phyloP scores from a whole-genome alignment of 2,797 vertebrate species.

The Botia almorhae region DNA sequence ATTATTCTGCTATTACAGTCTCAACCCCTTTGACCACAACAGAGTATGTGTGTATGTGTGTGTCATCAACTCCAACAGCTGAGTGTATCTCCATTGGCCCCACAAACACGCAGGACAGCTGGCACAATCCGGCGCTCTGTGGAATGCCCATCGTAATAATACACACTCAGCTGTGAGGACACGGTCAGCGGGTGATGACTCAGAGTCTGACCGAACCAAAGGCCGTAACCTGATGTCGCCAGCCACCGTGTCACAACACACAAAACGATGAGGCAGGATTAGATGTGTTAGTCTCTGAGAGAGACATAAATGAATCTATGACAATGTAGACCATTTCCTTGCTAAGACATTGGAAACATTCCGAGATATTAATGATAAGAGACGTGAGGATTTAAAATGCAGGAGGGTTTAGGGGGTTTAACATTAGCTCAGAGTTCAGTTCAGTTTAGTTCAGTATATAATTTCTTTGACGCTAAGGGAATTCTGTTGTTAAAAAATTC shows the following conservation, averaged over 20 bases:
- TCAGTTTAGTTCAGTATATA: background rate
- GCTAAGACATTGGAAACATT: background rate
- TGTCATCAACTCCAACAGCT: conserved; percentile 73
- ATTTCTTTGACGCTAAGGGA: background rate
- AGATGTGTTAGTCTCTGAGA: background rate
- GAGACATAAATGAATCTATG: background rate
- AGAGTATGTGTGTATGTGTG: conserved; percentile 59
- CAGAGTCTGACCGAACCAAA: conserved; percentile 18
- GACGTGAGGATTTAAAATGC: background rate
- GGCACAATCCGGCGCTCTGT: conserved; percentile 72
- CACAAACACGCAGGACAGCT: conserved; percentile 65
- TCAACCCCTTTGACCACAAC: conserved; percentile 1
- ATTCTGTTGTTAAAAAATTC: no score
- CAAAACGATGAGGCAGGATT: background rate
- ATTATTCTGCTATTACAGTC: background rate
- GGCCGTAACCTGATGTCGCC: conserved; percentile 20
- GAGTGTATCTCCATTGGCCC: conserved; percentile 57
- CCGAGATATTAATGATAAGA: background rate
- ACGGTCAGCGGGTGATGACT: conserved; percentile 7
- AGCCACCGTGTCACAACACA: background rate
- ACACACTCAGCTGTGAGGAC: conserved; percentile 58
- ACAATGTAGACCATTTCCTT: background rate
- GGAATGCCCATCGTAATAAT: conserved; percentile 77
- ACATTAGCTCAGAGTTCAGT: background rate
- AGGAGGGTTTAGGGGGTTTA: background rate